Conservation (phyloP, 2,888 invertebrate species). For the Orchesella flavescens region DNA sequence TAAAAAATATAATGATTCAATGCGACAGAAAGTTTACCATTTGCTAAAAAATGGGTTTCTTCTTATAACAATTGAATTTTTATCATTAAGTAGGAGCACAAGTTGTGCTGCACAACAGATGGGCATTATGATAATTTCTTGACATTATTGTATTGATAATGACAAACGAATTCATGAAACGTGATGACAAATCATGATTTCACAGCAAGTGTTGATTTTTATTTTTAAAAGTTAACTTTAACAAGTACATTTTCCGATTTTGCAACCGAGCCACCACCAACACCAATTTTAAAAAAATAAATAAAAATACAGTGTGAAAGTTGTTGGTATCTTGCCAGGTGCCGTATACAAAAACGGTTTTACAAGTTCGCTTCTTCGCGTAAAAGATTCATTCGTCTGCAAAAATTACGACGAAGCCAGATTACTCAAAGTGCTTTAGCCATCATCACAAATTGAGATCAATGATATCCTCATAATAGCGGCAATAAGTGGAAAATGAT, state of each 20-base stretch:
- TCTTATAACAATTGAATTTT: background rate
- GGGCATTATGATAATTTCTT: slow-evolving; percentile 11
- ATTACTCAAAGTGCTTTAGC: slow-evolving; percentile 36
- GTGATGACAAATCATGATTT: slow-evolving; percentile 51
- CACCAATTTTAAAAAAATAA: no score
- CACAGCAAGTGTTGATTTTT: slow-evolving; percentile 42
- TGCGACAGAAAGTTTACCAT: background rate
- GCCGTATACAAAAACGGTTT: background rate
- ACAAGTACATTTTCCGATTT: background rate
- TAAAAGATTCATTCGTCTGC: slow-evolving; percentile 20
- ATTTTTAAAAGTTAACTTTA: background rate
- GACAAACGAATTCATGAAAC: slow-evolving; percentile 30
- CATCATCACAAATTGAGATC: slow-evolving; percentile 56
- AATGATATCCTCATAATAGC: slow-evolving; percentile 52
- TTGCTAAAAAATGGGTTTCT: background rate
- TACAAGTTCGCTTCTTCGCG: background rate
- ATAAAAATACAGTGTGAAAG: background rate
- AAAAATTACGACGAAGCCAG: slow-evolving; percentile 43
- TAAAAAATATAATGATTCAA: background rate
- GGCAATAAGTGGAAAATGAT: slow-evolving; percentile 56
- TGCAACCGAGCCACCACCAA: background rate
- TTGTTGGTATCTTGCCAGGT: background rate
- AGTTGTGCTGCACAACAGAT: slow-evolving; percentile 3
- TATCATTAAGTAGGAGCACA: background rate
- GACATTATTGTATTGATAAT: slow-evolving; percentile 20